Evolutionary conservation across 2,113 vertebrate species (phyloP).

Genomic region (Aix galericulata): DNA sequence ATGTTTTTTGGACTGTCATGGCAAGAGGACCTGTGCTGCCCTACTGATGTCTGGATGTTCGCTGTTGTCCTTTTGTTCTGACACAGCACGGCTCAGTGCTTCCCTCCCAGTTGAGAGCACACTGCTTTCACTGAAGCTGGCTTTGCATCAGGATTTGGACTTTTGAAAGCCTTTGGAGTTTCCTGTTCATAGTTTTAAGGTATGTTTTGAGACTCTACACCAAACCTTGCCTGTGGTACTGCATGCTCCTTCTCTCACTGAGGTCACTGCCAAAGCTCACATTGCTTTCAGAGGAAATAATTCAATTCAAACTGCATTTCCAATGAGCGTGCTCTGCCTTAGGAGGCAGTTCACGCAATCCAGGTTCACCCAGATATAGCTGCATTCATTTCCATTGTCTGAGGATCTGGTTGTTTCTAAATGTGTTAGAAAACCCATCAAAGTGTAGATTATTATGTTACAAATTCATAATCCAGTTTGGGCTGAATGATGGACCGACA

Average conservation of each 20-base stretch:
- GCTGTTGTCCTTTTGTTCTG: background rate
- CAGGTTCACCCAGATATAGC: background rate
- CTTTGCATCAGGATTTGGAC: background rate
- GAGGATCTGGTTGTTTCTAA: background rate
- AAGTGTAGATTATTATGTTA: background rate
- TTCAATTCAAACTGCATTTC: background rate
- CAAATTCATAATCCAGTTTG: rapidly evolving
- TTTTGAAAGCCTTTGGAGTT: background rate
- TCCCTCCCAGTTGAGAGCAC: background rate
- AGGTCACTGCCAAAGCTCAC: background rate
- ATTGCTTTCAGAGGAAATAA: background rate
- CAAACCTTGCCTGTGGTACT: background rate
- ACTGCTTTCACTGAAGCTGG: background rate
- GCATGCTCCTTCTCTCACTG: background rate
- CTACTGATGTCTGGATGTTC: background rate
- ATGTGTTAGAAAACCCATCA: background rate
- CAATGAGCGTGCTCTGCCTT: background rate
- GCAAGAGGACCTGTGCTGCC: background rate
- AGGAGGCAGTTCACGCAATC: background rate
- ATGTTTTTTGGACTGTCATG: background rate
- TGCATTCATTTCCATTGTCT: background rate
- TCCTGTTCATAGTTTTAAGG: background rate
- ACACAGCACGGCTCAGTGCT: background rate
- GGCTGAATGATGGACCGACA: background rate
- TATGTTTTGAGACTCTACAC: background rate